A percentile compares a stretch with the other conserved stretches of the same genome.
These are phyloP conservation scores for Stenodema calcarata DNA, from an alignment of 2,888 invertebrate genomes.

Conservation along the genomic window DNA sequence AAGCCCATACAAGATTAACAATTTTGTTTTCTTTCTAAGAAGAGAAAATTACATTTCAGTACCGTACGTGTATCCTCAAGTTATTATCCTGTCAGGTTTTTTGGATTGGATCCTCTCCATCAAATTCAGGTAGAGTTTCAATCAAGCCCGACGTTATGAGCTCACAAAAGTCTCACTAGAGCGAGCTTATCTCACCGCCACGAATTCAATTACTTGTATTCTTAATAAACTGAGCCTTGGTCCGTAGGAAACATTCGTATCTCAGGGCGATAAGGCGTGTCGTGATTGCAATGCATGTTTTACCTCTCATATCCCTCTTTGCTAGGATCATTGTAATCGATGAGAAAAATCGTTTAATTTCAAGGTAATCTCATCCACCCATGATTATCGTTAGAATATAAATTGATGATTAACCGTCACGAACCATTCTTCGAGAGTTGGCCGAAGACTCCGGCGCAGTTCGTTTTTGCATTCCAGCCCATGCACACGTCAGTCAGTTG, in stretches of 20 bases:
- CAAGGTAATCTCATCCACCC: not conserved
- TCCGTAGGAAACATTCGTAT: not conserved
- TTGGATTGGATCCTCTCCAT: no score
- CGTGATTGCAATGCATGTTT: not conserved
- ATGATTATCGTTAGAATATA: not conserved
- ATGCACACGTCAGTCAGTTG: not conserved
- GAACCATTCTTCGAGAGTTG: not conserved
- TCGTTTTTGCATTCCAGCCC: not conserved
- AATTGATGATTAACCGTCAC: not conserved
- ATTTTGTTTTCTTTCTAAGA: no score
- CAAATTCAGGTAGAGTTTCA: no score
- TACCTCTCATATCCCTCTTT: not conserved
- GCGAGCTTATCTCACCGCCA: no score
- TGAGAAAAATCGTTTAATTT: not conserved
- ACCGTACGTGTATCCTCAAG: no score
- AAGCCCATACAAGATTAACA: no score
- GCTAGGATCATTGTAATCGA: not conserved
- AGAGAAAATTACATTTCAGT: no score
- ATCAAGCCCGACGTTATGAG: no score
- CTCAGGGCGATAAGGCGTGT: not conserved
- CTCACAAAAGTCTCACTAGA: no score
- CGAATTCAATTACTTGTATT: not conserved
- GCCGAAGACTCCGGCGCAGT: not conserved
- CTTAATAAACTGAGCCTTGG: not conserved
- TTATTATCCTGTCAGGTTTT: no score